These are phyloP conservation scores for Griposia aprilina DNA, from an alignment of 2,888 invertebrate species.

Conservation along the genomic window DNA sequence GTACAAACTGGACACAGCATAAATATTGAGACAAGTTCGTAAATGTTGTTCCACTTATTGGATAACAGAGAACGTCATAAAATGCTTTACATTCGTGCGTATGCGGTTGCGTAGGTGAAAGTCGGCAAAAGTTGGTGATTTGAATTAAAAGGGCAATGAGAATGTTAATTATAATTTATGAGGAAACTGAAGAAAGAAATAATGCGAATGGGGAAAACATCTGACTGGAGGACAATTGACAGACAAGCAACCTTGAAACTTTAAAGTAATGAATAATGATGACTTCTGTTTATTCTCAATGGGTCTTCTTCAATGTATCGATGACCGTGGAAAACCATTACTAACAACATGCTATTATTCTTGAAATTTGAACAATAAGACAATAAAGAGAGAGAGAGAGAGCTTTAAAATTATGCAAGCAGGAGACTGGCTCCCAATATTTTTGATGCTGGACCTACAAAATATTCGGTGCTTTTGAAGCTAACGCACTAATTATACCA, in stretches of 20 bases:
- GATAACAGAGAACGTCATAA: conserved; percentile 22
- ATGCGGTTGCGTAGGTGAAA: conserved; percentile 38
- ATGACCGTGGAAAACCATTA: too few relatives aligned
- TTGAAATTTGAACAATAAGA: background rate
- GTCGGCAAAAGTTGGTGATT: conserved; percentile 39
- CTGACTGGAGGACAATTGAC: background rate
- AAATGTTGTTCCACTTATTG: conserved; percentile 16
- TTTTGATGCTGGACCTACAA: background rate
- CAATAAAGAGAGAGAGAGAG: too few relatives aligned
- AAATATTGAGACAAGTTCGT: conserved; percentile 3
- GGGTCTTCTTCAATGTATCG: background rate
- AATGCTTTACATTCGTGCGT: conserved; percentile 18
- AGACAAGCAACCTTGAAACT: background rate
- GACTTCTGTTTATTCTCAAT: background rate
- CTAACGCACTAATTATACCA: background rate
- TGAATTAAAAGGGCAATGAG: conserved; percentile 37
- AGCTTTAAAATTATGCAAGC: background rate
- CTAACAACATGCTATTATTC: background rate
- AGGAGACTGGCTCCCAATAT: background rate
- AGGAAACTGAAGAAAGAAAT: background rate
- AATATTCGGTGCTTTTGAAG: background rate
- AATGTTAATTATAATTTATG: conserved; percentile 15
- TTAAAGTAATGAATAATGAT: background rate
- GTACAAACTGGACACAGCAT: background rate
- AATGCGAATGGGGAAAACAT: background rate